phyloP scores from a whole-genome alignment of 2,113 vertebrate species.

The Grus americana region DNA sequence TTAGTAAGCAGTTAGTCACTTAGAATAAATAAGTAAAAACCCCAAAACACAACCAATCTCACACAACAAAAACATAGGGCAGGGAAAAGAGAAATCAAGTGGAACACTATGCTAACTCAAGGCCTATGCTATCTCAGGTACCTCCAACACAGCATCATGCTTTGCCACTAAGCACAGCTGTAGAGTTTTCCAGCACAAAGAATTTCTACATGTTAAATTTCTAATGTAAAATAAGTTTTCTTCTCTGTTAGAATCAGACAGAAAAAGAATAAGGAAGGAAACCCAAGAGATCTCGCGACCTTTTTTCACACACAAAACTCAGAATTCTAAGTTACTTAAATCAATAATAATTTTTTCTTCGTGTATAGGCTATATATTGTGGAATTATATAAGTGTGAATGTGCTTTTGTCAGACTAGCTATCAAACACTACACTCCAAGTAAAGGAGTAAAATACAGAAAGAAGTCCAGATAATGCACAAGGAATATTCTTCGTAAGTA shows the following conservation, averaged over 20 bases:
- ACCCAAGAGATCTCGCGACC: neutral
- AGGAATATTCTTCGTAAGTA: neutral
- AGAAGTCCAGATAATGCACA: neutral
- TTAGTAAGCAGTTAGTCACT: neutral
- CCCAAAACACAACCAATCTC: neutral
- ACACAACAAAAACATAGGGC: neutral
- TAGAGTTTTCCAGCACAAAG: neutral
- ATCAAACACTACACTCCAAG: neutral
- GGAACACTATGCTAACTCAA: neutral
- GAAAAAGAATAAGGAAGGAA: neutral
- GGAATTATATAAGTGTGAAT: neutral
- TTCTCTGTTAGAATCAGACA: neutral
- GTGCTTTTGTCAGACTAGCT: neutral
- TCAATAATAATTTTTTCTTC: neutral
- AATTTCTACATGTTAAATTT: neutral
- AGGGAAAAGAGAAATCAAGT: neutral
- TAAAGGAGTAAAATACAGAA: neutral
- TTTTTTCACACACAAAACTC: neutral
- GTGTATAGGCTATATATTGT: neutral
- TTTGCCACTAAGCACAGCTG: neutral
- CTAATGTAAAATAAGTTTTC: neutral
- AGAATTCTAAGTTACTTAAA: neutral
- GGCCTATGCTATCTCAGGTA: neutral
- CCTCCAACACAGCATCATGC: neutral
- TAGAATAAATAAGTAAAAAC: neutral